phyloP scores from a whole-genome alignment of 2,797 vertebrate genomes.

The Tolypeutes matacus region DNA sequence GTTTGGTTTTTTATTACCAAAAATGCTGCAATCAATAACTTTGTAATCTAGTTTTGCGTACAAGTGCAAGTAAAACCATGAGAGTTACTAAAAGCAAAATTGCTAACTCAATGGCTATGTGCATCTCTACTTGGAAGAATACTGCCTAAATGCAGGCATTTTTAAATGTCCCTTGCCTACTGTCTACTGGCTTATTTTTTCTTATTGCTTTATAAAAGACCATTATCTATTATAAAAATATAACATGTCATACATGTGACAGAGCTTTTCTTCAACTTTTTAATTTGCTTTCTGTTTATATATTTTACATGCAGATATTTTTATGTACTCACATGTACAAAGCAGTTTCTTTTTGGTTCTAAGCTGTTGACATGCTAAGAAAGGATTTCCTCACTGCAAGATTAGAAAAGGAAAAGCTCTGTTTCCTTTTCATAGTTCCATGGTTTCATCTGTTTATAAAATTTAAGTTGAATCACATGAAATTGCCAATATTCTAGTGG shows the following conservation, averaged over 20 bases:
- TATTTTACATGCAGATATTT: not conserved
- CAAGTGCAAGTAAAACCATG: not conserved
- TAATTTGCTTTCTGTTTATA: not conserved
- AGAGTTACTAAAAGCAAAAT: not conserved
- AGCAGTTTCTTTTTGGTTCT: not conserved
- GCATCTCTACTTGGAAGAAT: not conserved
- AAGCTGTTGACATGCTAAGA: not conserved
- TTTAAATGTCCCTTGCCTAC: not conserved
- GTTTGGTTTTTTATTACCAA: not conserved
- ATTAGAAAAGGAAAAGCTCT: not conserved
- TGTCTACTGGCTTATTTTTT: not conserved
- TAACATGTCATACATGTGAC: not conserved
- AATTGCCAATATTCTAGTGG: not conserved
- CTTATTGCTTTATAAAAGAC: not conserved
- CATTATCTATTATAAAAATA: not conserved
- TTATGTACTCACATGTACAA: not conserved
- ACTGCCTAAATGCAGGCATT: not conserved
- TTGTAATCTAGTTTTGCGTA: not conserved
- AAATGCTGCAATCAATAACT: not conserved
- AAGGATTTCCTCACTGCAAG: not conserved
- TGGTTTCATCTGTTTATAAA: not conserved
- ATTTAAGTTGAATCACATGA: not conserved
- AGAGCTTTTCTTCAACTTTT: not conserved
- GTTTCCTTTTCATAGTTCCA: conserved; percentile 38
- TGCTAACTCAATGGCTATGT: not conserved